Base-by-base conservation (phyloP, 2,797 vertebrate species). In the Leptatherina wallacei region DNA sequence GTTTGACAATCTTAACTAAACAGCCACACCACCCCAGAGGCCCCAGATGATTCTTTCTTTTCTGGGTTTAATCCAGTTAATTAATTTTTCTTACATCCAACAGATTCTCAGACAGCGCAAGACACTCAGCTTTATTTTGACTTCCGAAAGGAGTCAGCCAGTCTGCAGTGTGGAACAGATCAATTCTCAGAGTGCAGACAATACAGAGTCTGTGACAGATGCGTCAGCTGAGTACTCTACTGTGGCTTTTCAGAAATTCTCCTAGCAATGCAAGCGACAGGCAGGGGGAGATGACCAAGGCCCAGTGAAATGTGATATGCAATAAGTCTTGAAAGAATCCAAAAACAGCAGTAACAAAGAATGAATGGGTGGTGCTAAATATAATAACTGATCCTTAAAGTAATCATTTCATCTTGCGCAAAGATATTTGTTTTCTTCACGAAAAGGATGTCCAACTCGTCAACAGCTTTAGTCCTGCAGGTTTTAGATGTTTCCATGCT, bases 231-330 rank as follows among this genome's bases (percentile, higher is more conserved):
- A 32, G 24, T 38, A 36, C 22, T 58, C 29, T 51, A 32, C 42
- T 13, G 5, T 61, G 30, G 71, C 69, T 75, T 75, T 61, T 78
- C 74, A 82, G 42, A 82, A 80, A 70, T 52, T n/a, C 30, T 65
- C 60, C 22, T 44, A 71, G 70, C 57, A 55, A 42, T 61, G 20
- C 38, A 81, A 61, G 38, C 22, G 35, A 72, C 1, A 5, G 16
- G 63, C 8, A 18, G 13, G 27, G 54, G 57, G 72, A 71, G 40
- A 76, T 58, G 63, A 60, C 27, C 35, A 16, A 66, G 52, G 35
- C 47, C 22, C 68, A 52, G 38, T 55, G 62, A 80, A 82, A 73
- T 42, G 62, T 36, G 29, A 73, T 81, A 20, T 52, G 44, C 38
- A 54, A 63, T 47, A 54, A 38, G 71, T 60, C 38, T 30, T 22